Evolutionary conservation across 2,113 vertebrate species (phyloP), one percentile per base, ranked within the genome.

Genomic region (Azemiops feae): DNA sequence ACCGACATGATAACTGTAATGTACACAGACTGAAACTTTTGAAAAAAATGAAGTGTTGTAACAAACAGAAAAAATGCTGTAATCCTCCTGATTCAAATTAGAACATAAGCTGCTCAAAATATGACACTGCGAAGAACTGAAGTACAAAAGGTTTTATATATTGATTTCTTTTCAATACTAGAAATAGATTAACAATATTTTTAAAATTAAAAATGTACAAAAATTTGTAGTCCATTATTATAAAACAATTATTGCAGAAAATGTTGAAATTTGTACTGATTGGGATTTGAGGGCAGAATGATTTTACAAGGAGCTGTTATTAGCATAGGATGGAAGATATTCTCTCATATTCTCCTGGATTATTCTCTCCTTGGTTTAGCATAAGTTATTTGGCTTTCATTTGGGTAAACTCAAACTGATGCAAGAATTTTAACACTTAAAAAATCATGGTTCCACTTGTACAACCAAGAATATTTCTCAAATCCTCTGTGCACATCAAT

Each of bases 341-440:
- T 43, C 60, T 93, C 91, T 55, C 64, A 3, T 81, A 88, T 87
- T 85, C 22, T n/a, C 69, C 85, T 69, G 57, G 57, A 4, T 0
- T 58, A 87, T 89, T 34, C 91, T 47, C 92, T 50, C 47, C 52
- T 55, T 64, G 34, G 1, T 39, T 43, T 34, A 34, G 27, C 92
- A 90, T 58, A 87, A 69, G 39, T 43, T 81, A 18, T 88, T 87
- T 89, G 64, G 87, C 89, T 34, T 95, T 64, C 23, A 85, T 1
- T 10, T 54, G 43, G 18, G 53, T 22, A 57, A 69, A 25, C 57
- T 90, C 57, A 64, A 91, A 23, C 2, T 47, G 74, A 69, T 90
- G n/a, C 85, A 93, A 50, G 88, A 89, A 30, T 89, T 92, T 85
- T 34, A 90, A 87, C 34, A 10, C 43, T 87, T 89, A 89, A 90